A percentile compares a stretch with the other conserved stretches of the same genome.
These are phyloP conservation scores for Oscheius sp. DNA, from an alignment of 2,888 invertebrate species.

Conservation along the genomic window DNA sequence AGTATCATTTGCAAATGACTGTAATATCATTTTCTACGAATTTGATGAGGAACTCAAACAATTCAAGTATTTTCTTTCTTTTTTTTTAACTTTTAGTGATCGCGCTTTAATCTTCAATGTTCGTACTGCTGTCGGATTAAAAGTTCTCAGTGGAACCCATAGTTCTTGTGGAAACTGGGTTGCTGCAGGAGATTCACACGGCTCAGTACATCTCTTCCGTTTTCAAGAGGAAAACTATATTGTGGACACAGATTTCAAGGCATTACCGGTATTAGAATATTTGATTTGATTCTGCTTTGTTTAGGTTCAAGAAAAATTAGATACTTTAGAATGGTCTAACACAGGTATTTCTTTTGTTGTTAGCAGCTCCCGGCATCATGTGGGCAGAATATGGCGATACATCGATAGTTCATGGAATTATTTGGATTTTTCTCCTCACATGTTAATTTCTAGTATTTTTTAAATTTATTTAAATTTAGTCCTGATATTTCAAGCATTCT, in stretches of 20 bases:
- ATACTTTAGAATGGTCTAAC: constrained; percentile 94
- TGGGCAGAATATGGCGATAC: constrained; percentile 88
- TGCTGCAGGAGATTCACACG: constrained; percentile 30
- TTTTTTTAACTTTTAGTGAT: constrained; percentile 6
- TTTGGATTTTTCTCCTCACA: constrained; percentile 18
- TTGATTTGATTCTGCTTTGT: neutral
- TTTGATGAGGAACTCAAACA: constrained; percentile 74
- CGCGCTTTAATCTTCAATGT: constrained; percentile 25
- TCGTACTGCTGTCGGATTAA: constrained; percentile 11
- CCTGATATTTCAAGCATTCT: constrained; percentile 7
- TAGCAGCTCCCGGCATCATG: constrained; percentile 90
- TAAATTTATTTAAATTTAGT: neutral
- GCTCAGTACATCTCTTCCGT: constrained; percentile 20
- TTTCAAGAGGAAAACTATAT: constrained; percentile 8
- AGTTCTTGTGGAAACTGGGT: constrained; percentile 32
- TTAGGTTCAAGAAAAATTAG: constrained; percentile 81
- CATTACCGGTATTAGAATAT: constrained; percentile 21
- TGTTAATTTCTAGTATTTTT: neutral
- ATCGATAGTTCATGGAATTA: constrained; percentile 72
- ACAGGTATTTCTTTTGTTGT: constrained; percentile 86
- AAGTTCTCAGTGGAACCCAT: constrained; percentile 24
- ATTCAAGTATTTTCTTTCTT: constrained; percentile 75
- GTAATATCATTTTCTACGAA: constrained; percentile 95
- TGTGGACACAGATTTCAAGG: constrained; percentile 12
- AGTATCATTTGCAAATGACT: constrained; percentile 93